Conservation (phyloP, 2,797 vertebrate species). For the Buphagus erythrorhynchus region DNA sequence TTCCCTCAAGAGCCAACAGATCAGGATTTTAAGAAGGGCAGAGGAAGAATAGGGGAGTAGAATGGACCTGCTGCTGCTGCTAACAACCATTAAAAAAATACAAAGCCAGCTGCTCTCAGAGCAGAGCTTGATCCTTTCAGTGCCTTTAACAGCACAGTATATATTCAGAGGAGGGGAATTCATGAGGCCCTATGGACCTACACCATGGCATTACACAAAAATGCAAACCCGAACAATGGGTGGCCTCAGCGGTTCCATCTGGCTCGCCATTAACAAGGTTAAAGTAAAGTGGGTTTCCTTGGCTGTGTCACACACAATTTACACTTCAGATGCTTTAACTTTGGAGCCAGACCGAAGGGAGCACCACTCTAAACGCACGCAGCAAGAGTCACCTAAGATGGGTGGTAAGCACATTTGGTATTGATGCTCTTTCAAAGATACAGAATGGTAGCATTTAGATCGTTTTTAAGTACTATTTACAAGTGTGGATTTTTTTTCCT, state of each 20-base stretch:
- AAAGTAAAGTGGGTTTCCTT: conserved; percentile 65
- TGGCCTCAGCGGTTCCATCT: conserved; percentile 67
- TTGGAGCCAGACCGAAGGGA: not conserved
- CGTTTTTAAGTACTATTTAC: not conserved
- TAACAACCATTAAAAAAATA: conserved; percentile 70
- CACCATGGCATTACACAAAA: conserved; percentile 71
- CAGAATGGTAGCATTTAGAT: not conserved
- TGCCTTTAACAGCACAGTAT: conserved; percentile 64
- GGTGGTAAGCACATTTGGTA: not conserved
- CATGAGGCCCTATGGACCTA: conserved; percentile 68
- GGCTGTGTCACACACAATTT: conserved; percentile 52
- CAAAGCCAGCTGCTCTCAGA: conserved; percentile 71
- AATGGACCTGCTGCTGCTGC: conserved; percentile 70
- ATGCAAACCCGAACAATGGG: conserved; percentile 67
- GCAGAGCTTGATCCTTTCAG: conserved; percentile 71
- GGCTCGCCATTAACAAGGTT: conserved; percentile 64
- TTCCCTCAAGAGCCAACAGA: conserved; percentile 37
- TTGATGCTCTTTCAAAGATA: not conserved
- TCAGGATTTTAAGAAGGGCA: conserved; percentile 55
- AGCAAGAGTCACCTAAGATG: not conserved
- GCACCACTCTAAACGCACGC: not conserved
- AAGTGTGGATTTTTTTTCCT: not conserved
- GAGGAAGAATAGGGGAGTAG: conserved; percentile 21
- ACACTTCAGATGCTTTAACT: conserved; percentile 62
- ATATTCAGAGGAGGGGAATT: conserved; percentile 72